These are phyloP conservation scores for Choloepus hoffmanni DNA, from an alignment of 2,113 vertebrate species.

Conservation along the genomic window DNA sequence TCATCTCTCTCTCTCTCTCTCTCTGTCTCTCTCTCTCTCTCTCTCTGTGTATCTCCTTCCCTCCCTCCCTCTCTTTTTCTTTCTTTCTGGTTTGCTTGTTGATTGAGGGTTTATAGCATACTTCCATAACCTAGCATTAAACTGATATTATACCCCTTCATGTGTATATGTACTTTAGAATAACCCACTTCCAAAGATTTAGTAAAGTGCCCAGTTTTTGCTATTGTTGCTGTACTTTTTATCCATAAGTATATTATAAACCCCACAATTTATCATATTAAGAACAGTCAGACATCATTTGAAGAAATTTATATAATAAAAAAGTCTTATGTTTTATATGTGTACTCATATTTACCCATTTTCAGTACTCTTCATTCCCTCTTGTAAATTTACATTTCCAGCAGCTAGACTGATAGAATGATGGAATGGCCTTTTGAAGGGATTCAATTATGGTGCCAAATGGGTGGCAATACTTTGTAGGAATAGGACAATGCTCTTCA, in stretches of 20 bases:
- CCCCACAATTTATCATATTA: neutral
- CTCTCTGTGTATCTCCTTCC: too few species aligned
- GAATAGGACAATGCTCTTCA: too few species aligned
- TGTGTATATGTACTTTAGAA: neutral
- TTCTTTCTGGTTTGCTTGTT: neutral
- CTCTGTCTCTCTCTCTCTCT: too few species aligned
- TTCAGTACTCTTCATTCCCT: neutral
- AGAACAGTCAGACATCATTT: neutral
- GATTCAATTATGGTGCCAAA: too few species aligned
- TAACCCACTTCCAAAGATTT: neutral
- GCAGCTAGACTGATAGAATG: too few species aligned
- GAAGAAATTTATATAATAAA: neutral
- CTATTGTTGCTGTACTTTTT: neutral
- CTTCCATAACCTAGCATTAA: neutral
- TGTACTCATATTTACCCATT: neutral
- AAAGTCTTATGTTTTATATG: neutral
- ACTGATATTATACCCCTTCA: neutral
- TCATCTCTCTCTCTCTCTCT: too few species aligned
- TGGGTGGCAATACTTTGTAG: too few species aligned
- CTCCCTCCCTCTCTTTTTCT: too few species aligned
- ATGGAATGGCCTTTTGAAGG: too few species aligned
- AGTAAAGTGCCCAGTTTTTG: neutral
- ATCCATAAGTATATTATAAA: neutral
- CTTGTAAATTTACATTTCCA: neutral
- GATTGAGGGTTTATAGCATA: neutral